Base-by-base conservation (phyloP, 2,797 vertebrate species). In the Spea hammondii region DNA sequence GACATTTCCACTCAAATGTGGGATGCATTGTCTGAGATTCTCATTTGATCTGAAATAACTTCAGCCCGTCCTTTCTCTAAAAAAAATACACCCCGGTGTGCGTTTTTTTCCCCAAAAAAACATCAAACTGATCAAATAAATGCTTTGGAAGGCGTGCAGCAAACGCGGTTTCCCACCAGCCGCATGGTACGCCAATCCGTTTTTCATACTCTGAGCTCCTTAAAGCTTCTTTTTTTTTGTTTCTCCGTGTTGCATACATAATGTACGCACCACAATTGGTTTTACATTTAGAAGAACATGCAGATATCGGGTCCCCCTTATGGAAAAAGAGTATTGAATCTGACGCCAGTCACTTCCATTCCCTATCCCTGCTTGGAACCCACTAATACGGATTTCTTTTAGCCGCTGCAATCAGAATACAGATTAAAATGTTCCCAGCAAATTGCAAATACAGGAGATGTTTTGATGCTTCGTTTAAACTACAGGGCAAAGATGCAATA, bases 201-300 rank as follows among this genome's bases (percentile, higher is more conserved):
- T 46, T 57, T 51, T 17, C 48, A 44, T n/a, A 12, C 69, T 69
- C 46, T 11, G 46, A 13, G 10, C 32, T 57, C n/a, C 70, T 55
- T 73, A 74, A 71, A 76, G 62, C 55, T 46, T 59, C 44, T 51
- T 12, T 67, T 12, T 67, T 64, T 69, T 46, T 64, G 53, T 2
- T 9, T 65, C 69, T 51, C 10, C 32, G 10, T n/a, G 8, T 50
- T 14, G 53, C 53, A 77, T 81, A 50, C 79, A 77, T 81, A 72
- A 81, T 81, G 74, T 66, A 81, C 77, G 64, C 17, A 55, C 13
- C 69, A 69, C 69, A 77, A 73, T 70, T 79, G 72, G 55, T 70
- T 74, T 77, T 72, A 72, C 74, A 77, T 73, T 73, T 68, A 54
- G 64, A 77, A 69, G 70, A 81, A 77, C 74, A 81, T 81, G 79